Base-by-base conservation (phyloP, 2,797 vertebrate species). In the Epinephelus malabaricus region DNA sequence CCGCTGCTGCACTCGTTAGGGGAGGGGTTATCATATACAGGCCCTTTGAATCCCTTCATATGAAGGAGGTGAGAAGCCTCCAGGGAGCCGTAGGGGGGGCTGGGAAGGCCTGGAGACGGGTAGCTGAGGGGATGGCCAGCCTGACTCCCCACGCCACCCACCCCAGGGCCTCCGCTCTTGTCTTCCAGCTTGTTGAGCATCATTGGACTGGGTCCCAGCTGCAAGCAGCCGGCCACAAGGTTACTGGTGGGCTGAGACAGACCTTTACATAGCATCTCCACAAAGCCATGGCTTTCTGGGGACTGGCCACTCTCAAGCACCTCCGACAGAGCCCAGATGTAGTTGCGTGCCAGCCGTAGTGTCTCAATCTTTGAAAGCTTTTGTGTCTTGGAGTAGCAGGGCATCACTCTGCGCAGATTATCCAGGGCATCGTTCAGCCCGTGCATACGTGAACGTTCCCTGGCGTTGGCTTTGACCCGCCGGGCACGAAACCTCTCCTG, bases 331-430 rank as follows among this genome's bases (percentile, higher is more conserved):
- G 98, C 98, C 98, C 98, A 99, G 91, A 99, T 99, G 89, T 99
- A 99, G 87, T 99, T 99, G 84, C 96, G 96, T 8, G 98, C 98
- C 62, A 99, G 92, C 69, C 98, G 94, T 67, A 99, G 90, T 0
- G 98, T 99, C 92, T 99, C 98, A 10, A 99, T 99, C 92, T 99
- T 99, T 75, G 98, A 99, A 50, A 99, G 91, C 62, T 99, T 99
- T 76, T 99, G 98, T 1, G 98, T 99, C 79, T 99, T 99, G 83
- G 98, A 98, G 92, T 98, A 98, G 81, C 98, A 99, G n/a, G 98
- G 98, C 98, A 99, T 99, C 61, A 99, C 97, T 78, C 94, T 88
- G 45, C 98, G 93, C 71, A 99, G 94, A 89, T 94, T 98, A 56
- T 99, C 98, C 83, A 99, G 92, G 9, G 98, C 98, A 0, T 99